Percentiles rank a stretch among this genome's conserved stretches.
phyloP scores from a whole-genome alignment of 2,797 vertebrate genomes.

The Margarornis squamiger region DNA sequence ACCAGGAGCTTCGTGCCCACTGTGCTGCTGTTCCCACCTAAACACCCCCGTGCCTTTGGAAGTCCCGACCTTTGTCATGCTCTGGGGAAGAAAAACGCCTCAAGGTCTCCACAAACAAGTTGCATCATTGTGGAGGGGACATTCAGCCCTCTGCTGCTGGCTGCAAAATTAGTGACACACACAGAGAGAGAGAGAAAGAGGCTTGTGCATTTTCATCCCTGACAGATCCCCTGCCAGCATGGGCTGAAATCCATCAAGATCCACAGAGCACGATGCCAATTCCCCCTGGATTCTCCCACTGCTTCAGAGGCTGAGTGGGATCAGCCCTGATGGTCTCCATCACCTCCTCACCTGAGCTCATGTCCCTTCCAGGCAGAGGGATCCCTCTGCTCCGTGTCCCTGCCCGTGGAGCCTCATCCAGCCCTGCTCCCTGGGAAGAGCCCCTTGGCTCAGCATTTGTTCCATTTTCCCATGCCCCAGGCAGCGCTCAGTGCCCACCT shows the following conservation, averaged over 20 bases:
- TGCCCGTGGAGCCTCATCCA: rapidly evolving
- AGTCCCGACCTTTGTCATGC: background rate
- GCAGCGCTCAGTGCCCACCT: background rate
- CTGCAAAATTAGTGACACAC: background rate
- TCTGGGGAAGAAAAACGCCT: background rate
- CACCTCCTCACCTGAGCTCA: background rate
- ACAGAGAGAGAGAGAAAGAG: background rate
- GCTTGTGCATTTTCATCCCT: rapidly evolving
- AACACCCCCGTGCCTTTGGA: background rate
- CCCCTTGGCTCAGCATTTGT: background rate
- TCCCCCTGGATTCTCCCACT: too few relatives aligned
- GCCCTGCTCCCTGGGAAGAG: background rate
- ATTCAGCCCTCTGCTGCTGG: background rate
- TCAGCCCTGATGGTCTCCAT: background rate
- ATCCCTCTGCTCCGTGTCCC: background rate
- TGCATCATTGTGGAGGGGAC: background rate
- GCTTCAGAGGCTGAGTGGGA: background rate
- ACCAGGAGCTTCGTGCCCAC: background rate
- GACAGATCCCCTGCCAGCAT: background rate
- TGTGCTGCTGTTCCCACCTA: background rate
- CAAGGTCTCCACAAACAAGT: slow-evolving; percentile 13
- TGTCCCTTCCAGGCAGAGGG: background rate
- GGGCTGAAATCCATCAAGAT: background rate
- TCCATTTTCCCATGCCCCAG: background rate
- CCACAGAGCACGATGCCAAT: rapidly evolving